Percentiles rank a stretch among this genome's conserved stretches.
phyloP scores from a whole-genome alignment of 2,888 invertebrate genomes.

The Caenorhabditis wallacei region DNA sequence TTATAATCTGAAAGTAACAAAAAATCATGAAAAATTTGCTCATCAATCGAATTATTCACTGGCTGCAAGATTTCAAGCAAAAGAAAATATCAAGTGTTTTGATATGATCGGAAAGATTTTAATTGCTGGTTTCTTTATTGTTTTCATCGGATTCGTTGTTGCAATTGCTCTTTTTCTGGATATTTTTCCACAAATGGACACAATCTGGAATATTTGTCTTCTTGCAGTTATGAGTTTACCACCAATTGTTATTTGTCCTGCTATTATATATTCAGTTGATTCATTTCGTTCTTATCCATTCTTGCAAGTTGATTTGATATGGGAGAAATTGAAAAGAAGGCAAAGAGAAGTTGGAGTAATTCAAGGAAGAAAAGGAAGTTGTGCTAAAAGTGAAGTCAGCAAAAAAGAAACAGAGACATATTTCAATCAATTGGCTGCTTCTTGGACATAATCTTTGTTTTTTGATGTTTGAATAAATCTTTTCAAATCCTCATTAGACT shows the following conservation, averaged over 20 bases:
- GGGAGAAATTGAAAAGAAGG: not conserved
- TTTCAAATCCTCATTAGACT: not conserved
- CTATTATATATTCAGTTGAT: conserved; percentile 40
- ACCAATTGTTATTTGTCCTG: not conserved
- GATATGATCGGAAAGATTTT: conserved; percentile 25
- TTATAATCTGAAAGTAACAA: conserved; percentile 26
- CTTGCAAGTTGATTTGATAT: not conserved
- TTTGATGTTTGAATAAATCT: conserved; percentile 10
- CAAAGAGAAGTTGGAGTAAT: not conserved
- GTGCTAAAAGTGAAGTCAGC: conserved; percentile 14
- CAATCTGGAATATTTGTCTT: conserved; percentile 12
- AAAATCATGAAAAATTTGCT: conserved; percentile 4
- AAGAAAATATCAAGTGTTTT: conserved; percentile 47
- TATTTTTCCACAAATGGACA: conserved; percentile 3
- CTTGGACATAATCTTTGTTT: conserved; percentile 4
- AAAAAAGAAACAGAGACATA: conserved; percentile 44
- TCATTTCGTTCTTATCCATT: conserved; percentile 16
- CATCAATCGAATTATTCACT: conserved; percentile 31
- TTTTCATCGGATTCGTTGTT: conserved; percentile 4
- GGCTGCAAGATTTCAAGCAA: conserved; percentile 53
- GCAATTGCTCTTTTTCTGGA: conserved; percentile 11
- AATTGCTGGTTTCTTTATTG: conserved; percentile 1
- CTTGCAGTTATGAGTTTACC: conserved; percentile 11
- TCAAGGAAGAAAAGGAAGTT: conserved; percentile 19
- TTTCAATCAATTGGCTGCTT: conserved; percentile 36